A percentile compares a stretch with the other conserved stretches of the same genome.
Conservation (phyloP, 1,140 invertebrate genomes). For the Pseudomyrmex cubaensis region DNA sequence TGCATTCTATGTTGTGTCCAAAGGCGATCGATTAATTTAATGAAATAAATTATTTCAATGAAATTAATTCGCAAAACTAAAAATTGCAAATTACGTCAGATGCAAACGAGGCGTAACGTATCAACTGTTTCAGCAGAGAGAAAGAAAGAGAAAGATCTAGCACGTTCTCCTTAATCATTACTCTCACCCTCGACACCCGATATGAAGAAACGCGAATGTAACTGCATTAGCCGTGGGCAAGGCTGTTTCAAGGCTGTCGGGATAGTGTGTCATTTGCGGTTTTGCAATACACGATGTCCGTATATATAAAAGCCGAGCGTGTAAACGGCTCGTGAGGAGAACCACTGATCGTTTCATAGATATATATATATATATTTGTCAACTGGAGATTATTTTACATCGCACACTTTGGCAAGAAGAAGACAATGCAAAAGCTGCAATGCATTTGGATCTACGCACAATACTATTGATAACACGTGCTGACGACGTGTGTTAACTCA, state of each 20-base stretch:
- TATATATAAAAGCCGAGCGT: neutral
- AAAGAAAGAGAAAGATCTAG: neutral
- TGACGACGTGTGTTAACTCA: too few species aligned
- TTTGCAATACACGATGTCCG: slow-evolving; percentile 63
- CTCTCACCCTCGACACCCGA: slow-evolving; percentile 59
- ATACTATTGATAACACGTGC: too few species aligned
- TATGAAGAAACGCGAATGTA: slow-evolving; percentile 60
- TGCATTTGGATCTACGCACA: too few species aligned
- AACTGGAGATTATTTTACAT: too few species aligned
- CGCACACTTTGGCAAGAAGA: too few species aligned
- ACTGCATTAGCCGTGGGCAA: slow-evolving; percentile 71
- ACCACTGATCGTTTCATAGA: too few species aligned
- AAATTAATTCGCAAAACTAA: too few species aligned
- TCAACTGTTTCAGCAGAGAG: slow-evolving; percentile 11
- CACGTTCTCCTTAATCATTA: slow-evolving; percentile 11
- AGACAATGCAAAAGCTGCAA: too few species aligned
- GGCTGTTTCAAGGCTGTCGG: slow-evolving; percentile 74
- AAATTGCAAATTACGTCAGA: neutral
- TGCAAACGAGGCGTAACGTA: neutral
- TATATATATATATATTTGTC: too few species aligned
- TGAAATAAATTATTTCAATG: too few species aligned
- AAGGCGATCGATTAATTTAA: too few species aligned
- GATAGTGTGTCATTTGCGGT: slow-evolving; percentile 70
- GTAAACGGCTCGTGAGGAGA: slow-evolving; percentile 6
- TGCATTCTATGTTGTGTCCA: neutral